These are phyloP conservation scores for Moxostoma hubbsi DNA, from an alignment of 2,797 vertebrate species.

Conservation along the genomic window DNA sequence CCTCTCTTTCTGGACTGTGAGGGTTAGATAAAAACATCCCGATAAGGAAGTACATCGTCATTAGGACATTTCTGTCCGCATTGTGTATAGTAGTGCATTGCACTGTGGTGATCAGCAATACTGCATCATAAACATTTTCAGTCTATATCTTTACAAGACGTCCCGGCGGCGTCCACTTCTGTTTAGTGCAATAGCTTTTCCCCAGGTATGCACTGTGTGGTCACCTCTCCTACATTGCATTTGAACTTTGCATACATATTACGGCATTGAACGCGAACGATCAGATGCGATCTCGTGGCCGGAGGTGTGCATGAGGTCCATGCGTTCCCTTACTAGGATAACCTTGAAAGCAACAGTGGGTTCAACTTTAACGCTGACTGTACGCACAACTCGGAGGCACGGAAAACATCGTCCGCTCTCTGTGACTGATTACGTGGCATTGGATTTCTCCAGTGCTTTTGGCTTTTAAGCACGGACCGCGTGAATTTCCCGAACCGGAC, in stretches of 20 bases:
- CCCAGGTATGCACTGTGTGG: background rate
- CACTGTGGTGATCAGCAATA: slow-evolving; percentile 3
- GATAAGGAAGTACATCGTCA: slow-evolving; percentile 73
- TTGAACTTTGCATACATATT: slow-evolving; percentile 10
- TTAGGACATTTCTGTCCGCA: slow-evolving; percentile 24
- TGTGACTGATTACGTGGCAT: slow-evolving; percentile 29
- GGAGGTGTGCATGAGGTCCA: slow-evolving; percentile 1
- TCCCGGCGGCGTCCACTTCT: slow-evolving; percentile 6
- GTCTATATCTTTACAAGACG: background rate
- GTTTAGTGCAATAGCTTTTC: background rate
- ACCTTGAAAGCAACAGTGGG: slow-evolving; percentile 62
- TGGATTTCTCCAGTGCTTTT: slow-evolving; percentile 20
- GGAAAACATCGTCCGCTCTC: background rate
- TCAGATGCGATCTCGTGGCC: background rate
- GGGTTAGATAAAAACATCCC: slow-evolving; percentile 45
- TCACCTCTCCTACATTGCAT: background rate
- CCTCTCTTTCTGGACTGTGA: slow-evolving; percentile 20
- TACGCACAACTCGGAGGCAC: background rate
- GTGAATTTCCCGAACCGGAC: background rate
- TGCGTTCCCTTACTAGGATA: slow-evolving; percentile 41
- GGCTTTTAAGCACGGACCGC: slow-evolving; percentile 7
- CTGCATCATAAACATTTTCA: slow-evolving; percentile 35
- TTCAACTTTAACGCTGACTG: slow-evolving; percentile 56
- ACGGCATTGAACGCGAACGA: background rate
- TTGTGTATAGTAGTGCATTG: slow-evolving; percentile 7